These are phyloP conservation scores for Ceratina japonica DNA, from an alignment of 1,140 invertebrate genomes.

Conservation along the genomic window DNA sequence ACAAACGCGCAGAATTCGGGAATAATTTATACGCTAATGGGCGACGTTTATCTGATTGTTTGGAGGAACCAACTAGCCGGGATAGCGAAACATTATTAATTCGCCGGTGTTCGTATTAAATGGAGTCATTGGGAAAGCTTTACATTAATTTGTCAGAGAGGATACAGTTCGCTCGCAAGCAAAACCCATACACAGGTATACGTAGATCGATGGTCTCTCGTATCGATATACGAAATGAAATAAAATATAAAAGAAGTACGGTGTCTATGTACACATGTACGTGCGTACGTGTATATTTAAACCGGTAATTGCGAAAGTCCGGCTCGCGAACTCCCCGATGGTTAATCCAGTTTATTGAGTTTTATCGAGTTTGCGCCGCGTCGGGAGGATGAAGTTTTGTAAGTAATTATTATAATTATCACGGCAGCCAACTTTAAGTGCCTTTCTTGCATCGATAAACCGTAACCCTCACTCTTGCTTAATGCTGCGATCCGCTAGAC, in stretches of 20 bases:
- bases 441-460: slow-evolving; percentile 33
- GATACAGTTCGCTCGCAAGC: background rate
- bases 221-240: background rate
- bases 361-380: slow-evolving; percentile 36
- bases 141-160: background rate
- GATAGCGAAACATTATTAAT: slow-evolving; percentile 1
- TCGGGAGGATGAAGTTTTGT: slow-evolving; percentile 18
- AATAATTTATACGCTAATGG: slow-evolving; percentile 29
- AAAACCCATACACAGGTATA: background rate
- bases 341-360: slow-evolving; percentile 44
- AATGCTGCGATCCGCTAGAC: background rate
- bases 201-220: background rate
- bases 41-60: slow-evolving; percentile 31
- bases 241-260: background rate
- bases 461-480: background rate
- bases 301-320: slow-evolving; percentile 39
- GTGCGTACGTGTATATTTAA: slow-evolving; percentile 18
- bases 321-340: slow-evolving; percentile 11
- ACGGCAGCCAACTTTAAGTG: slow-evolving; percentile 23
- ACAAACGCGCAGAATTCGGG: slow-evolving; percentile 19
- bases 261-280: no score
- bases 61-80: background rate
- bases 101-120: background rate
- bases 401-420: slow-evolving; percentile 53
- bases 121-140: background rate